phyloP scores from a whole-genome alignment of 2,797 vertebrate genomes.

The Anabas testudineus region DNA sequence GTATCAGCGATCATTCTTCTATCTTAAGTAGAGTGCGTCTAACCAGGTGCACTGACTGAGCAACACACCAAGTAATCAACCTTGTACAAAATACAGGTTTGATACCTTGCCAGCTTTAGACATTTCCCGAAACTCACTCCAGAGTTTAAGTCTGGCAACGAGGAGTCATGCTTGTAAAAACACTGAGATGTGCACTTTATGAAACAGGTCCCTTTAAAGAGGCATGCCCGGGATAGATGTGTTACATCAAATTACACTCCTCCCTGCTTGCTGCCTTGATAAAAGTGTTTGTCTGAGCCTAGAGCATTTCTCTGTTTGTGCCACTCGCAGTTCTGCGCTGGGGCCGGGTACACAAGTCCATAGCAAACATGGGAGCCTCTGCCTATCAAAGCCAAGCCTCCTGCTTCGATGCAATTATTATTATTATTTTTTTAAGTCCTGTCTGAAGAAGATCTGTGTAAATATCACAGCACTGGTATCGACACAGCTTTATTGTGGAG shows the following conservation, averaged over 20 bases:
- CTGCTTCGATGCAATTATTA: constrained; percentile 44
- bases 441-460: constrained; percentile 54
- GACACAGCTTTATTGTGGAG: background rate
- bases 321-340: constrained; percentile 33
- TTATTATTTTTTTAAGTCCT: constrained; percentile 16
- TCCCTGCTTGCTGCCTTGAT: constrained; percentile 49
- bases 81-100: constrained; percentile 26
- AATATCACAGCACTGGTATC: constrained; percentile 45
- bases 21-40: background rate
- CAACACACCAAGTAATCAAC: constrained; percentile 33
- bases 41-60: background rate
- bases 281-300: constrained; percentile 61
- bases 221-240: constrained; percentile 55
- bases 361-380: constrained; percentile 48
- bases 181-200: constrained; percentile 57
- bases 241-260: constrained; percentile 61
- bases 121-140: constrained; percentile 16
- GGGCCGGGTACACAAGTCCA: constrained; percentile 41
- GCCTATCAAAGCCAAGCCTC: constrained; percentile 36
- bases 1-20: constrained; percentile 18
- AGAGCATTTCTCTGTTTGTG: constrained; percentile 60
- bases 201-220: constrained; percentile 58
- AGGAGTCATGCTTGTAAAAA: constrained; percentile 62
- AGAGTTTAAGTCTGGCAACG: constrained; percentile 42
- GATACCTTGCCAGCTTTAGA: constrained; percentile 4